Percentiles rank a stretch among this genome's conserved stretches.
Conservation (phyloP, 2,797 vertebrate genomes). For the Odontamblyopus rebecca region DNA sequence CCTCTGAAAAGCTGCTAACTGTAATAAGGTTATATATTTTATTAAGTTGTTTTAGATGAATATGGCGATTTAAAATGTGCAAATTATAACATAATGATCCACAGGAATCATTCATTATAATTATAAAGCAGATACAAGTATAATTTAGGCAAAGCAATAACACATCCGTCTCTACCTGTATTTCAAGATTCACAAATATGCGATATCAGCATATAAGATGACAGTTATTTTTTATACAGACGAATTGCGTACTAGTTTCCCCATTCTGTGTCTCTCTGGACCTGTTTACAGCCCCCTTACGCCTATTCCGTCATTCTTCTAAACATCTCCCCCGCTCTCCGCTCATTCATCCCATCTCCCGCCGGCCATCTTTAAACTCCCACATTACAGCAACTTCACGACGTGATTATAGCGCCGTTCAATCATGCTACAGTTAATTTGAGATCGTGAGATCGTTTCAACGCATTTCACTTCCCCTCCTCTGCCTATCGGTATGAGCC, state of each 20-base stretch:
- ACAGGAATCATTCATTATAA: too few species aligned
- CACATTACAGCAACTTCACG: conserved; percentile 5
- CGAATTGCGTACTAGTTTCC: background rate
- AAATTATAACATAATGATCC: too few species aligned
- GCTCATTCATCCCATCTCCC: conserved; percentile 8
- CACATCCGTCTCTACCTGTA: background rate
- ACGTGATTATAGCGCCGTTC: conserved; percentile 2
- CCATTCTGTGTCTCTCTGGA: background rate
- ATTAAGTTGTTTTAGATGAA: too few species aligned
- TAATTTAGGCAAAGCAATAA: too few species aligned
- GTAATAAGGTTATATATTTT: too few species aligned
- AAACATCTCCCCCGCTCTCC: conserved; percentile 6
- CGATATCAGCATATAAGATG: background rate
- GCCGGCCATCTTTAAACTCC: conserved; percentile 8
- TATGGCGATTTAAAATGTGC: too few species aligned
- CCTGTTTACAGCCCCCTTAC: background rate
- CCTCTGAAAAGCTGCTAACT: too few species aligned
- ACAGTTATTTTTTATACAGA: background rate
- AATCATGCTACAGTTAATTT: conserved; percentile 8
- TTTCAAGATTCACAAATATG: background rate
- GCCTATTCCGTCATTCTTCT: background rate
- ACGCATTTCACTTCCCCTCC: background rate
- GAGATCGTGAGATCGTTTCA: background rate
- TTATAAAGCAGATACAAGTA: too few species aligned
- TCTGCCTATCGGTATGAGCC: background rate